Percentiles rank a stretch among this genome's conserved stretches.
phyloP scores from a whole-genome alignment of 1,140 invertebrate species.

The Drosophila tristis region DNA sequence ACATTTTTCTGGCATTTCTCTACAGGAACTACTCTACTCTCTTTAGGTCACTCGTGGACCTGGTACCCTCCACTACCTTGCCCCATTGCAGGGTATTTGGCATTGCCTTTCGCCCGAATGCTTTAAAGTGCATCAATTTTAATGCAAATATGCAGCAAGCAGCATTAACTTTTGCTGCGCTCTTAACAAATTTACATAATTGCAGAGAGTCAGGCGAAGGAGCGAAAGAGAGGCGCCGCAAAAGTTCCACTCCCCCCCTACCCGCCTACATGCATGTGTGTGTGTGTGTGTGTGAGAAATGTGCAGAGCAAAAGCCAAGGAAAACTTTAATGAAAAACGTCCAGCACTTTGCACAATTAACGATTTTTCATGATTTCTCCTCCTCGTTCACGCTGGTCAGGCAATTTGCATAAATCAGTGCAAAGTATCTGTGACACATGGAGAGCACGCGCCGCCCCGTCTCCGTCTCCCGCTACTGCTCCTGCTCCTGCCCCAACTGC shows the following conservation, averaged over 20 bases:
- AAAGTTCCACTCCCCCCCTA: not conserved
- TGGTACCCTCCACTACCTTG: too few relatives aligned
- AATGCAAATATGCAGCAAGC: slow-evolving; percentile 75
- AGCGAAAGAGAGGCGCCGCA: not conserved
- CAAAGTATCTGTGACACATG: slow-evolving; percentile 79
- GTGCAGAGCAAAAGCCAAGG: slow-evolving; percentile 2
- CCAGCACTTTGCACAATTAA: slow-evolving; percentile 79
- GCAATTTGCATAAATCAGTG: slow-evolving; percentile 81
- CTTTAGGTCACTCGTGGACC: not conserved
- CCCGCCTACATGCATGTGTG: not conserved
- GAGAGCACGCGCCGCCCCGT: slow-evolving; percentile 42
- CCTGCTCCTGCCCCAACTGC: slow-evolving; percentile 6
- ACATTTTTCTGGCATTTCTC: not conserved
- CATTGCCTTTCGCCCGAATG: slow-evolving; percentile 41
- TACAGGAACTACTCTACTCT: not conserved
- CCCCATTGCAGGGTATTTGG: slow-evolving; percentile 3
- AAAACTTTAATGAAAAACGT: slow-evolving; percentile 67
- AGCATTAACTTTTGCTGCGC: slow-evolving; percentile 73
- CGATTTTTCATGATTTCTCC: slow-evolving; percentile 76
- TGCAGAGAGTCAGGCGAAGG: slow-evolving; percentile 58
- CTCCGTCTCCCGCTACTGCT: too few relatives aligned
- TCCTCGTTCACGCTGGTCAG: slow-evolving; percentile 37
- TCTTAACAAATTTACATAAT: slow-evolving; percentile 77
- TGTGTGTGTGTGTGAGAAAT: slow-evolving; percentile 23
- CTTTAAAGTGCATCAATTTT: slow-evolving; percentile 78